A percentile compares a stretch with the other conserved stretches of the same genome.
Evolutionary conservation across 1,140 invertebrate species (phyloP).

Genomic region (Micrasema longulum): DNA sequence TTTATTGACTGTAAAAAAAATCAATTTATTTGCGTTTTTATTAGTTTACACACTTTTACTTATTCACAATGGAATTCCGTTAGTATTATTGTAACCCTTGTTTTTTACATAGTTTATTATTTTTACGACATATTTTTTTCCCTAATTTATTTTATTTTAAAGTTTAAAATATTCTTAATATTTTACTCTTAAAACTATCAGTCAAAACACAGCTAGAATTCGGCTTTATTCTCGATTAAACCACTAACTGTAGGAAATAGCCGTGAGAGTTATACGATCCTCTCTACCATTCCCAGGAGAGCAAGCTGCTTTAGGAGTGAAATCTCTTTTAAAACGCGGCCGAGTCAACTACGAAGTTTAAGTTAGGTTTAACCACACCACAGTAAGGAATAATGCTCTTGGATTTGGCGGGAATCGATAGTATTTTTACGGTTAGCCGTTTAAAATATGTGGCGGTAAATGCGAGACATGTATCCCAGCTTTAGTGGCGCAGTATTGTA

Average conservation of each 20-base stretch:
- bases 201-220: slow-evolving; percentile 11
- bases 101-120: too few species aligned
- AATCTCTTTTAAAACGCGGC: slow-evolving; percentile 8
- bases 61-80: neutral
- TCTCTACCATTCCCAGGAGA: slow-evolving; percentile 20
- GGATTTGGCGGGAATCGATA: neutral
- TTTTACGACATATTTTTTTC: too few species aligned
- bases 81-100: too few species aligned
- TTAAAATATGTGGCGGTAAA: neutral
- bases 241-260: slow-evolving; percentile 26
- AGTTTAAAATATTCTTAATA: too few species aligned
- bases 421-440: slow-evolving; percentile 5
- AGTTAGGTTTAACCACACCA: neutral
- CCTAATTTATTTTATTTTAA: too few species aligned
- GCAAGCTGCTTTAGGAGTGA: slow-evolving; percentile 13
- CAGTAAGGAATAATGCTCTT: slow-evolving; percentile 1
- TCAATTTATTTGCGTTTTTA: neutral
- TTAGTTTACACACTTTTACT: neutral
- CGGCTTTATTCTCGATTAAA: slow-evolving; percentile 26
- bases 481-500: slow-evolving; percentile 13
- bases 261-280: slow-evolving; percentile 18
- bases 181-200: too few species aligned
- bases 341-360: neutral
- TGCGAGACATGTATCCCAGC: neutral
- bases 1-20: too few species aligned